These are phyloP conservation scores for Thunnus thynnus DNA, from an alignment of 2,113 vertebrate genomes.

Conservation along the genomic window DNA sequence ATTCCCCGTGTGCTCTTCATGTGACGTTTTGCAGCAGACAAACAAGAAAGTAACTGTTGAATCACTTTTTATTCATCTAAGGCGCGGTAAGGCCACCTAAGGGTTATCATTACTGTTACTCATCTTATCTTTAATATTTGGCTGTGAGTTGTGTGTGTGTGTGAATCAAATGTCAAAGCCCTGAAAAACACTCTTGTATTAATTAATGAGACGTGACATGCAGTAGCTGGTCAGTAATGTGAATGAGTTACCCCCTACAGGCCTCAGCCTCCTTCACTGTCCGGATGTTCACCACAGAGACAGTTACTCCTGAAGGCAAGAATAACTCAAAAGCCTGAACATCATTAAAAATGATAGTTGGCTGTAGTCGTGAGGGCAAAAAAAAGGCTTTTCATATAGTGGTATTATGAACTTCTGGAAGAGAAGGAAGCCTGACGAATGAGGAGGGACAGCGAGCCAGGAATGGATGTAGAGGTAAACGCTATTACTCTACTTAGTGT, in stretches of 20 bases:
- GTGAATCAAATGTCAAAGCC: constrained; percentile 3
- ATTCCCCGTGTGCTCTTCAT: constrained; percentile 29
- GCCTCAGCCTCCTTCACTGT: neutral
- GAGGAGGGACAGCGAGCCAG: constrained; percentile 9
- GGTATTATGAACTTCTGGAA: constrained; percentile 22
- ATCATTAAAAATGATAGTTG: constrained; percentile 38
- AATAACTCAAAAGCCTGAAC: constrained; percentile 20
- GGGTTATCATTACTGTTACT: constrained; percentile 17
- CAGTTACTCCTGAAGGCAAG: constrained; percentile 22
- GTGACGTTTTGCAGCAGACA: neutral
- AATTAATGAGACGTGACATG: neutral
- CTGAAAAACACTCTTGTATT: neutral
- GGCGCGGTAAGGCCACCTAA: constrained; percentile 5
- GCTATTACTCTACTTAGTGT: constrained; percentile 15
- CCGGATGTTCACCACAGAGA: neutral
- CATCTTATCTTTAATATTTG: neutral
- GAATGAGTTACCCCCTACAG: neutral
- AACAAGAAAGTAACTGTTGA: constrained; percentile 19
- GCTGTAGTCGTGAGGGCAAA: constrained; percentile 18
- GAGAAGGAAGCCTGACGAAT: constrained; percentile 22
- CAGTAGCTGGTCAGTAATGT: neutral
- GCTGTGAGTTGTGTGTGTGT: neutral
- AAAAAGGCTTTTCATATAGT: constrained; percentile 19
- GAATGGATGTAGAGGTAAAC: constrained; percentile 27
- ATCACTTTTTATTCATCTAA: constrained; percentile 18